Evolutionary conservation across 2,113 vertebrate genomes (phyloP).

Genomic region (Micromys minutus): DNA sequence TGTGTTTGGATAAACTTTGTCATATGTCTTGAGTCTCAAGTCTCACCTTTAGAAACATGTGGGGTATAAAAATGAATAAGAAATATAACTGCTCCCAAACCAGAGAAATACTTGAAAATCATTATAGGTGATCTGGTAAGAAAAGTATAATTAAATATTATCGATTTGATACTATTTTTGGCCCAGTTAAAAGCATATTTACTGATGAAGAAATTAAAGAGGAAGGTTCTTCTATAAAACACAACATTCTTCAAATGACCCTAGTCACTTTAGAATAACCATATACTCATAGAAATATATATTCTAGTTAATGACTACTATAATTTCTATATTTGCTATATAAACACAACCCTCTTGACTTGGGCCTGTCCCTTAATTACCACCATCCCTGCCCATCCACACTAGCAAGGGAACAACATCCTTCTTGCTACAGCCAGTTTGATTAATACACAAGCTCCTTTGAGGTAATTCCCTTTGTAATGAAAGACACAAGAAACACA

Average conservation of each 20-base stretch:
- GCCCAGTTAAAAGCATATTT: slow-evolving; percentile 8
- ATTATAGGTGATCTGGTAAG: not conserved
- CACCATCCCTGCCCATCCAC: not conserved
- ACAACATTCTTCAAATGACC: slow-evolving; percentile 6
- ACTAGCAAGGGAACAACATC: not conserved
- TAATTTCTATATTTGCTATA: not conserved
- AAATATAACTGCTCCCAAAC: not conserved
- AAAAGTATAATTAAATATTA: slow-evolving; percentile 25
- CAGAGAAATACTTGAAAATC: not conserved
- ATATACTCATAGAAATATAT: not conserved
- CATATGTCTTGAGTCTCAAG: not conserved
- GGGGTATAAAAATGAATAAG: not conserved
- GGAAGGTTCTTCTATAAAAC: slow-evolving; percentile 1
- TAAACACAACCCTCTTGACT: not conserved
- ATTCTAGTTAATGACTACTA: not conserved
- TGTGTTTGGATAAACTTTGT: not conserved
- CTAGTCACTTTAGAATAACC: not conserved
- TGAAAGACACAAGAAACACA: not conserved
- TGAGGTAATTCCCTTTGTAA: not conserved
- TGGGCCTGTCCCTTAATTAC: not conserved
- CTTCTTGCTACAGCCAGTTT: not conserved
- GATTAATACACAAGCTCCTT: not conserved
- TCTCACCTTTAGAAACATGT: not conserved
- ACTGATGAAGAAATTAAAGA: slow-evolving; percentile 13
- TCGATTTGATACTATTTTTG: not conserved